These are phyloP conservation scores for Masnerella sp. DNA, from an alignment of 2,888 invertebrate genomes.

Conservation along the genomic window DNA sequence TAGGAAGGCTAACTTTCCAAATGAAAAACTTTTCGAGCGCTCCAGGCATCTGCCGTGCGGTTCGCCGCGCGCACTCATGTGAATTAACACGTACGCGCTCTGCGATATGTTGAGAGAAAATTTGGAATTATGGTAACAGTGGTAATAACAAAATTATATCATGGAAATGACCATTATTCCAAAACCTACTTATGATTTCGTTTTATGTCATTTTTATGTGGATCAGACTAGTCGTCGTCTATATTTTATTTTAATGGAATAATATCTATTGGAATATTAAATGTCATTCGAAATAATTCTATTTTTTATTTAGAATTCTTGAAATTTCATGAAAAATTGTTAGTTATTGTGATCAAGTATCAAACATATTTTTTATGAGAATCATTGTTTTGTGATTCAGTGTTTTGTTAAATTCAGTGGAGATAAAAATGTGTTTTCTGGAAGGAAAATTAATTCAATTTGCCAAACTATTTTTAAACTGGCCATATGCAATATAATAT, in stretches of 20 bases:
- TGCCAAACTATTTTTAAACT: no score
- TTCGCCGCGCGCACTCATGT: slow-evolving; percentile 59
- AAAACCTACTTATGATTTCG: slow-evolving; percentile 33
- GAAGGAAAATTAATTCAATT: no score
- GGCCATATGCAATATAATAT: no score
- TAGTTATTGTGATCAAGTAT: no score
- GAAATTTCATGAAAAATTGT: slow-evolving; percentile 2
- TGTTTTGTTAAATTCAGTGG: no score
- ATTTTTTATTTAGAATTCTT: not conserved
- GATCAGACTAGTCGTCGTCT: no score
- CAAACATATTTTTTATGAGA: no score
- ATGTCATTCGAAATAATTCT: no score
- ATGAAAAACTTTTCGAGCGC: slow-evolving; percentile 61
- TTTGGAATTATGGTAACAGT: slow-evolving; percentile 52
- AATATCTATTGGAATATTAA: no score
- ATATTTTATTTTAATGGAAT: no score
- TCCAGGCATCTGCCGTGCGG: slow-evolving; percentile 61
- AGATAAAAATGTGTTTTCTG: no score
- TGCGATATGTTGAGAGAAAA: slow-evolving; percentile 53
- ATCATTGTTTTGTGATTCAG: no score
- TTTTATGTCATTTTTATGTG: slow-evolving; percentile 8
- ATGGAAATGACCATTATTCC: slow-evolving; percentile 45
- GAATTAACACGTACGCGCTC: slow-evolving; percentile 56
- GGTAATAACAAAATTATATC: slow-evolving; percentile 52
- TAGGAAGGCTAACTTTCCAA: slow-evolving; percentile 57